These are phyloP conservation scores for Orientallactaga sibirica DNA, from an alignment of 2,797 vertebrate genomes.

Conservation along the genomic window DNA sequence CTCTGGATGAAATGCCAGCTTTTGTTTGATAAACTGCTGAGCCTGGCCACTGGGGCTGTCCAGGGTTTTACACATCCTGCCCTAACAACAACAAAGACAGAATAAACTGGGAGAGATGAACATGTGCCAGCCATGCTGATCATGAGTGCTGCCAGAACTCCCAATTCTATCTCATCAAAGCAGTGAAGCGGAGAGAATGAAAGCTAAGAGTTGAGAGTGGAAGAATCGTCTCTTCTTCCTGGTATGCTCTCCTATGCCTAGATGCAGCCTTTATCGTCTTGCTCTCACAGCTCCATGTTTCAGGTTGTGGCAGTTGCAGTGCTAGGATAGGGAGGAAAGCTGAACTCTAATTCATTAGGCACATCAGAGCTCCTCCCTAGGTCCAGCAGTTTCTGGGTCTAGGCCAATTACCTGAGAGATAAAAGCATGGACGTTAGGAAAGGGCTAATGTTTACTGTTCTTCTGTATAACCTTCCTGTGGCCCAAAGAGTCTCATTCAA, in stretches of 20 bases:
- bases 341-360: not conserved
- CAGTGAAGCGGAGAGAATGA: not conserved
- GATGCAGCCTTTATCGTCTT: not conserved
- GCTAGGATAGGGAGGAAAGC: not conserved
- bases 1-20: conserved; percentile 6
- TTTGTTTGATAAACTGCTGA: conserved; percentile 29
- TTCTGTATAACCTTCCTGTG: not conserved
- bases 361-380: not conserved
- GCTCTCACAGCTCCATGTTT: not conserved
- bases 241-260: not conserved
- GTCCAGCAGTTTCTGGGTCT: not conserved
- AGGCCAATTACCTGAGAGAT: not conserved
- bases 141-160: not conserved
- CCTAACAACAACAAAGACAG: not conserved
- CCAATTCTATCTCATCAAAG: not conserved
- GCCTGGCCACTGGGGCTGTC: not conserved
- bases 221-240: not conserved
- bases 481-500: not conserved
- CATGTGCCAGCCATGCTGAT: fast-evolving
- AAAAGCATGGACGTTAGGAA: not conserved
- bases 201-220: not conserved
- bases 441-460: too few relatives aligned
- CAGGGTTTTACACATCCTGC: not conserved
- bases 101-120: not conserved
- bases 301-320: not conserved